Evolutionary conservation across 2,113 vertebrate species (phyloP), one percentile per base, ranked within the genome.

Genomic region (Barnardius zonarius): DNA sequence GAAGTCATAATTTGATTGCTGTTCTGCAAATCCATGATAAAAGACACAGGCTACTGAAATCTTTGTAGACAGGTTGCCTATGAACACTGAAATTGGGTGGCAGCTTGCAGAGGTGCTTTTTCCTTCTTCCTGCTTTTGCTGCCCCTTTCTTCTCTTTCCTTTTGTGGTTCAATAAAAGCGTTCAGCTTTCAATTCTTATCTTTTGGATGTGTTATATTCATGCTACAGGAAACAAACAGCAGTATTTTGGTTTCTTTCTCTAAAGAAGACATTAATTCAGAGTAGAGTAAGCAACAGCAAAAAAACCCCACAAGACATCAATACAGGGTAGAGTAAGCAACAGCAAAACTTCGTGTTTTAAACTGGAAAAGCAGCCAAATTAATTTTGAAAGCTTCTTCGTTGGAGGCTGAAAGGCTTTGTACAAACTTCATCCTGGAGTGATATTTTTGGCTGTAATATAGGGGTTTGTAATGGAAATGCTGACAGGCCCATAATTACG

Each of bases 361-460:
- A 77, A 94, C 7, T 52, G 66, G 31, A 93, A 57, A 92, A 94
- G 82, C 77, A 84, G 84, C 66, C 82, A 86, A 78, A 91, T 61
- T 78, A 75, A 90, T 93, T 96, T 83, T 64, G 90, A 94, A 92
- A 89, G 73, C 90, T 86, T 59, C 83, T 90, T 72, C 35, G 2
- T 88, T 93, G 64, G 43, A 75, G 83, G 88, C 90, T 86, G 80
- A 95, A 94, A 96, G 69, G 64, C 54, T 94, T 88, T 95, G 80
- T 73, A 84, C 61, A 68, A 88, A 92, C 90, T 94, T 95, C 93
- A 90, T 95, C 95, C 76, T 86, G 80, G 95, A 97, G 92, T 96
- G 96, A 88, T 84, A 94, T 97, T 96, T 96, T 55, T 86, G 90
- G 92, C 95, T 89, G 83, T 88, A 96, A 94, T 96, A 96, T 96